These are phyloP conservation scores for Torymus tubicola DNA, from an alignment of 2,888 invertebrate species.

Conservation along the genomic window DNA sequence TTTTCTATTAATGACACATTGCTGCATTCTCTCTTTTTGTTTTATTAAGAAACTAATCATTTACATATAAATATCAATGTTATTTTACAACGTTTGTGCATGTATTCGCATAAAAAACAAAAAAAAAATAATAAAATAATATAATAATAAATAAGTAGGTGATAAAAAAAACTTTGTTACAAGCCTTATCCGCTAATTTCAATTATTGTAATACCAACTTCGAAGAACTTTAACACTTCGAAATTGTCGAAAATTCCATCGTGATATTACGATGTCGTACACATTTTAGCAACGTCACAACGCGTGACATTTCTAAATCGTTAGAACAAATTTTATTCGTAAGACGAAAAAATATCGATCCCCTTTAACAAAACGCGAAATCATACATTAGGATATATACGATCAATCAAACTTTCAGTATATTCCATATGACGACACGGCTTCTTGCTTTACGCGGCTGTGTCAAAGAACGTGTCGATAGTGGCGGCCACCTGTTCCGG, in stretches of 20 bases:
- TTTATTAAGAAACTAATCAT: constrained; percentile 43
- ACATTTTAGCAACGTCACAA: not conserved
- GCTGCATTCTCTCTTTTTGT: constrained; percentile 10
- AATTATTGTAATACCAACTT: constrained; percentile 46
- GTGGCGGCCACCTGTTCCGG: constrained; percentile 90
- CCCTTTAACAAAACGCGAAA: not conserved
- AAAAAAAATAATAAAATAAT: too few species aligned
- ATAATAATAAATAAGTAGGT: constrained; percentile 43
- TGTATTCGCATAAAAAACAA: constrained; percentile 10
- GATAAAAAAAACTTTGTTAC: constrained; percentile 19
- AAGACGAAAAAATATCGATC: not conserved
- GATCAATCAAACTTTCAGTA: too few species aligned
- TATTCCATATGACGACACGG: not conserved
- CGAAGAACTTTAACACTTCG: constrained; percentile 13
- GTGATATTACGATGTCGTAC: not conserved
- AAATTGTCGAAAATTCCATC: not conserved
- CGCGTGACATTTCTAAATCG: not conserved
- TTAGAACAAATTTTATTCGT: not conserved
- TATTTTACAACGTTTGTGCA: constrained; percentile 37
- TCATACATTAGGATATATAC: too few species aligned
- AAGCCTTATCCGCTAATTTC: constrained; percentile 30
- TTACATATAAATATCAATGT: constrained; percentile 39
- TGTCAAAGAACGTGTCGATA: constrained; percentile 95
- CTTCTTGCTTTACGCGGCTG: constrained; percentile 81
- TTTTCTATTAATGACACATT: constrained; percentile 40